Evolutionary conservation across 2,113 vertebrate genomes (phyloP).

Genomic region (Cinclus cinclus): DNA sequence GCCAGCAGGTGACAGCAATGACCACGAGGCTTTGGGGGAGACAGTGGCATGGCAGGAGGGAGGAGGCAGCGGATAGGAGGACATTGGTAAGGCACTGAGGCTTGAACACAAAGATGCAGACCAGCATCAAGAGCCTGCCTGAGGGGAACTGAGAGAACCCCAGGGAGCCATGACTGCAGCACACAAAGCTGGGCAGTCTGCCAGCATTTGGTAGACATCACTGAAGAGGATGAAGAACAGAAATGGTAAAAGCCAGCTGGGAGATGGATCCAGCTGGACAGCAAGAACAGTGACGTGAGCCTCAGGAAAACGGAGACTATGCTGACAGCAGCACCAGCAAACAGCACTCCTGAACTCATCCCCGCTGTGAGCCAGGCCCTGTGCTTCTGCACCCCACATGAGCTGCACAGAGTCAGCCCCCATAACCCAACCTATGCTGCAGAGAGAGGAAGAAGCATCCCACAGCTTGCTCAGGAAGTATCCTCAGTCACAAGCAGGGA

Average conservation of each 20-base stretch:
- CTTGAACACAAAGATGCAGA: not conserved
- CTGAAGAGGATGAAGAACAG: not conserved
- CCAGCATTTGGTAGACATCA: not conserved
- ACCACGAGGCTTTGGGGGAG: not conserved
- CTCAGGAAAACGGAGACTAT: not conserved
- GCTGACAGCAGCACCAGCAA: not conserved
- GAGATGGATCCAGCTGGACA: not conserved
- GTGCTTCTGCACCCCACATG: not conserved
- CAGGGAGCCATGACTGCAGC: not conserved
- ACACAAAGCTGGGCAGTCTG: not conserved
- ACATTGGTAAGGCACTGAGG: not conserved
- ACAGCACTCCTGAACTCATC: not conserved
- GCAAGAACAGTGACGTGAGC: not conserved
- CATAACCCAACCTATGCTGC: accelerated
- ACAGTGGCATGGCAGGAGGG: not conserved
- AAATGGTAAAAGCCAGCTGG: not conserved
- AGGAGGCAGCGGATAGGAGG: not conserved
- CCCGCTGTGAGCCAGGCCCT: not conserved
- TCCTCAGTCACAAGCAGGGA: not conserved
- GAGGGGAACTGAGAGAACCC: not conserved
- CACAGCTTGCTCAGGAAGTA: not conserved
- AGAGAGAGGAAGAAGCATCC: not conserved
- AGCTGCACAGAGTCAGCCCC: not conserved
- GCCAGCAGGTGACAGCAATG: not conserved
- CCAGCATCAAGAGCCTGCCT: not conserved